phyloP scores from a whole-genome alignment of 2,113 vertebrate genomes.

The Piaya cayana region DNA sequence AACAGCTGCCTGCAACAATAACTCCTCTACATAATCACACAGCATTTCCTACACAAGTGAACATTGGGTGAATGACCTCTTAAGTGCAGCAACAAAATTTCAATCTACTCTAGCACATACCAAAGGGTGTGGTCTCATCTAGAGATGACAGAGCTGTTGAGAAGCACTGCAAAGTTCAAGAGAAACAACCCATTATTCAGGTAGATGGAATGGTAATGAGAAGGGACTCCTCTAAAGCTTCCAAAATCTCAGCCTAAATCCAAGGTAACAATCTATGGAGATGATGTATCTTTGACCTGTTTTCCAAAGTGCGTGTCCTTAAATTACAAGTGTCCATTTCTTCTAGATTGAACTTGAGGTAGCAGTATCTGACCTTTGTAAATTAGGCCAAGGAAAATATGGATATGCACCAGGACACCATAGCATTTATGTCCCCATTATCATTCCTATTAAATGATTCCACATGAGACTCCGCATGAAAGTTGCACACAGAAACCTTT shows the following conservation, averaged over 20 bases:
- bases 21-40: background rate
- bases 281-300: background rate
- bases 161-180: background rate
- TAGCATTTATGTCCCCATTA: background rate
- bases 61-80: background rate
- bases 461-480: background rate
- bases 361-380: background rate
- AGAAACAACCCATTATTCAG: background rate
- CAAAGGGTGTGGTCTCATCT: background rate
- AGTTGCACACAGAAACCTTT: background rate
- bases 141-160: background rate
- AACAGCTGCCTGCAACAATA: background rate
- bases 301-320: background rate
- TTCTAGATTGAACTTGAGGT: background rate
- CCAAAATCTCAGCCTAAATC: background rate
- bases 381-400: background rate
- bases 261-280: background rate
- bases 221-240: background rate
- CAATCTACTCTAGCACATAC: background rate
- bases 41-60: background rate
- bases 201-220: background rate
- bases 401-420: background rate
- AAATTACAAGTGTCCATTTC: background rate
- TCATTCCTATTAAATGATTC: background rate
- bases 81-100: background rate